Evolutionary conservation across 2,797 vertebrate genomes (phyloP).

Genomic region (Moxostoma hubbsi): DNA sequence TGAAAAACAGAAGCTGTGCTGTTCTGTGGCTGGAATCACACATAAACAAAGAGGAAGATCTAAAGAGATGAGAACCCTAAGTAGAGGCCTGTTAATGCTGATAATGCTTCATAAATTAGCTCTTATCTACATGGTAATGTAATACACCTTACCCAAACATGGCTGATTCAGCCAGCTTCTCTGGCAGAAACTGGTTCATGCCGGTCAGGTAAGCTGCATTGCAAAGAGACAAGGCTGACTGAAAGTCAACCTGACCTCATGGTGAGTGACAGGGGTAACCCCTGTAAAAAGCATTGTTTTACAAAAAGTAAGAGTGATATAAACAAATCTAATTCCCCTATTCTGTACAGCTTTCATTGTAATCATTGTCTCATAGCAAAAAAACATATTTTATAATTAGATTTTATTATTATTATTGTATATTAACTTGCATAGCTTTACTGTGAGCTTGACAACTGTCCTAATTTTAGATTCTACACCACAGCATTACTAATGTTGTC

Average conservation of each 20-base stretch:
- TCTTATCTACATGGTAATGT: constrained; percentile 69
- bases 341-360: background rate
- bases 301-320: constrained; percentile 35
- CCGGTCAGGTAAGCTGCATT: constrained; percentile 66
- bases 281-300: constrained; percentile 52
- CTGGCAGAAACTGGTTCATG: constrained; percentile 72
- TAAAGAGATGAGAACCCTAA: background rate
- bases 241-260: constrained; percentile 64
- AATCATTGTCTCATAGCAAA: background rate
- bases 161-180: constrained; percentile 43
- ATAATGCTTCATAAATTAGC: constrained; percentile 62
- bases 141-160: constrained; percentile 65
- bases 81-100: constrained; percentile 42
- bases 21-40: background rate
- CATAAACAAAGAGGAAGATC: background rate
- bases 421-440: too few species aligned
- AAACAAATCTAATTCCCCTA: background rate
- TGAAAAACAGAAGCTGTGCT: background rate
- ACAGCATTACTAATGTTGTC: background rate
- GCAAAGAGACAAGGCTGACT: constrained; percentile 48
- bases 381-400: too few species aligned
- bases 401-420: too few species aligned
- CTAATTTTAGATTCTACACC: background rate
- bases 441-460: background rate
- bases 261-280: constrained; percentile 55